phyloP scores from a whole-genome alignment of 2,797 vertebrate genomes.

The Schizopygopsis malacanthus region DNA sequence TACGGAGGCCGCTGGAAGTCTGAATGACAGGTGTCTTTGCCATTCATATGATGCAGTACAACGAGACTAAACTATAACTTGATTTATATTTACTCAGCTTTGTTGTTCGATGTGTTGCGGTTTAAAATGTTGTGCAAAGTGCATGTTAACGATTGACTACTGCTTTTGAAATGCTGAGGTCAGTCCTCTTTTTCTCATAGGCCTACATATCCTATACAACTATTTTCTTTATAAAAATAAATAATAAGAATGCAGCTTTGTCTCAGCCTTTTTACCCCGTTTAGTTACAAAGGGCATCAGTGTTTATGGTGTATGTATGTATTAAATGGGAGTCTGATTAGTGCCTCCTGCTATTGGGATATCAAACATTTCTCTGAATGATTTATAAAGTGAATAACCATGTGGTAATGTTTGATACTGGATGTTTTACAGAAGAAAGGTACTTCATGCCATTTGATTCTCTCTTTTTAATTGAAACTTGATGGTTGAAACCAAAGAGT shows the following conservation, averaged over 20 bases:
- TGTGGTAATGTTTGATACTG: neutral
- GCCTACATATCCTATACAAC: neutral
- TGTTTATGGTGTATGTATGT: neutral
- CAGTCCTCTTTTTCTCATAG: neutral
- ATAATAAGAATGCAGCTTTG: neutral
- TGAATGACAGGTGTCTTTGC: neutral
- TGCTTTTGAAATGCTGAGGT: neutral
- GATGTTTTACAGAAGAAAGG: neutral
- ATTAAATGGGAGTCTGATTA: neutral
- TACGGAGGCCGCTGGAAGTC: neutral
- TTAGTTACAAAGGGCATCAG: neutral
- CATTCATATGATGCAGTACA: neutral
- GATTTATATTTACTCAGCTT: neutral
- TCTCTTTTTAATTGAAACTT: neutral
- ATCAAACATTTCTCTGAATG: neutral
- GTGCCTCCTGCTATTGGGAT: neutral
- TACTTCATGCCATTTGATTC: neutral
- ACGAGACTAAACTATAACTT: neutral
- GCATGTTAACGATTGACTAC: constrained; percentile 21
- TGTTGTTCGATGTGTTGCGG: neutral
- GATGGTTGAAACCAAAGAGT: neutral
- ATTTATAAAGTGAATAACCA: neutral
- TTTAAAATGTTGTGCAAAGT: constrained; percentile 17
- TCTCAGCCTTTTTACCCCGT: neutral
- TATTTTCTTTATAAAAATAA: neutral